Base-by-base conservation (phyloP, 1,140 invertebrate genomes). In the Melitaea cinxia region DNA sequence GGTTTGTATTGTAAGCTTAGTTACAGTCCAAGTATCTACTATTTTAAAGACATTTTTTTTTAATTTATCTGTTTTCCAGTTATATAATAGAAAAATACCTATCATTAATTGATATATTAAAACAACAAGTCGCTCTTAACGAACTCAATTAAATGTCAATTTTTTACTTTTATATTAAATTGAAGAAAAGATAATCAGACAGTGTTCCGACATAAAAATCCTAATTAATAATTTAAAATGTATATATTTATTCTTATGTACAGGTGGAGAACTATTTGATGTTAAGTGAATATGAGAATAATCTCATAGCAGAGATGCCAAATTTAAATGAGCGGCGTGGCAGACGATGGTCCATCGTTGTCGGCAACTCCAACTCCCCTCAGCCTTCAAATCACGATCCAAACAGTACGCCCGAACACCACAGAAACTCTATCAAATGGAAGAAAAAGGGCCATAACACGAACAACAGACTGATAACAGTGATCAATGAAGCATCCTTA, bases 231-330 rank as follows among this genome's bases (percentile, higher is more conserved):
- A 28, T 28, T 28, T 28, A 28, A 4, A 7, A 28, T 28, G 7
- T 4, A 1, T 28, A 15, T 23, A 33, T 35, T 33, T 37, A n/a
- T 4, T 28, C 35, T n/a, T n/a, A n/a, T 17, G 2, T 39, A 39
- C 85, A 93, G 91, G 93, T 94, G 24, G 96, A 96, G 85, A 96
- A 97, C 86, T 96, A 96, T 82, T 88, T 97, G 65, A 96, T 97
- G 95, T 92, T 96, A 33, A 96, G 95, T 65, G 96, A 97, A 85
- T 96, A 96, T 84, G 96, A 97, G 80, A 96, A 97, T 85, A 97
- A 97, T 85, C 86, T 97, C 26, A 96, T 95, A 70, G 95, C 94
- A 0, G 95, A 96, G 81, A 93, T 95, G 91, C 95, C 95, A 3
- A 94, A 94, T 60, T 92, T 95, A 67, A 92, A 94, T 80, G 95